phyloP scores from a whole-genome alignment of 2,113 vertebrate genomes.

The Sceloporus tristichus region DNA sequence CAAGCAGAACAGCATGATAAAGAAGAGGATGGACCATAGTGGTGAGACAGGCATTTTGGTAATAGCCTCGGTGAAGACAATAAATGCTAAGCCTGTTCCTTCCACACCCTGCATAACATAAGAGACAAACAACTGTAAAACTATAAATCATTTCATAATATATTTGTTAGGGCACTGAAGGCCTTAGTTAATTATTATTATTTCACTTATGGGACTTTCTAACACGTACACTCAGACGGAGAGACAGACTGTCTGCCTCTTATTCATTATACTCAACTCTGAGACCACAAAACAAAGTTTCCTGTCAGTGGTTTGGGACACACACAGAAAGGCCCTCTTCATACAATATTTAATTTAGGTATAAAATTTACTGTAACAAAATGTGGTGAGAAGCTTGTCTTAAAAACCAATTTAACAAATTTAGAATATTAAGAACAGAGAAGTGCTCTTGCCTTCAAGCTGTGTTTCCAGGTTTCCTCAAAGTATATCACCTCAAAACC shows the following conservation, averaged over 20 bases:
- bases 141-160: neutral
- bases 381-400: neutral
- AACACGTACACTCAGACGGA: neutral
- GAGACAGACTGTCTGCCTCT: neutral
- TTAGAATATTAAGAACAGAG: neutral
- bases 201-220: neutral
- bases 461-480: neutral
- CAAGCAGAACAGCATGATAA: slow-evolving; percentile 95
- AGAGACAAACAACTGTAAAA: neutral
- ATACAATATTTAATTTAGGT: neutral
- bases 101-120: slow-evolving; percentile 84
- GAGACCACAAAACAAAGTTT: neutral
- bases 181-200: neutral
- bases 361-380: neutral
- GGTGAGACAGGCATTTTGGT: slow-evolving; percentile 94
- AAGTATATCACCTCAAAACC: neutral
- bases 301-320: neutral
- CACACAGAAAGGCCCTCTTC: neutral
- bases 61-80: slow-evolving; percentile 94
- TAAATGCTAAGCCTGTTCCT: slow-evolving; percentile 94
- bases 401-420: neutral
- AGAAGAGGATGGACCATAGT: slow-evolving; percentile 95
- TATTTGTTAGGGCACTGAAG: neutral
- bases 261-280: neutral
- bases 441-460: neutral